Base-by-base conservation (phyloP, 2,888 invertebrate species). In the Ormyrus nitidulus region DNA sequence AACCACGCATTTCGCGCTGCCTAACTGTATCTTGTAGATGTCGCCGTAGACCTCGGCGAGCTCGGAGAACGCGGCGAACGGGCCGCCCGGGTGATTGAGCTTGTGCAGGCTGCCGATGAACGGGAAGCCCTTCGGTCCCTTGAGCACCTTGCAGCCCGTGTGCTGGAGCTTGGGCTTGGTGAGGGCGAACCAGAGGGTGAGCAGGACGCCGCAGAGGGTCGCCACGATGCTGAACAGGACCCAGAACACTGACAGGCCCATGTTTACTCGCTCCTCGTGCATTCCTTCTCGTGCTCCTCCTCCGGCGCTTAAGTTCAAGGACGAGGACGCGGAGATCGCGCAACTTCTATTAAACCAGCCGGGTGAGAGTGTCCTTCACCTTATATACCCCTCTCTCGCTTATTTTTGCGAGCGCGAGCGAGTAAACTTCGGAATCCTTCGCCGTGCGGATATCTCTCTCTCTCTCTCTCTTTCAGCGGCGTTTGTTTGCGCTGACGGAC, bases 61-160 rank as follows among this genome's bases (percentile, higher is more conserved):
- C n/a, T 92, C 93, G 0, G 94, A 94, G 84, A 96, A 95, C 3
- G 94, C 94, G 83, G 94, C 93, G 85, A 95, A 96, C 0, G 96
- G 95, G 71, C 93, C 93, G 84, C 92, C 91, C 80, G 93, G 91
- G 56, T 93, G 94, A 10, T 92, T 92, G 71, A 96, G 88, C 34
- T 94, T 92, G 87, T 95, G 94, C 82, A 96, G 91, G 88, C 94
- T 94, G 19, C 96, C 96, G 79, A 96, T 91, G 0, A 96, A 84
- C 0, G 96, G 96, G 82, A 92, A 85, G 91, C 92, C 81, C 53
- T 48, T 79, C 6, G 88, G 87, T 5, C 88, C 87, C 2, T 74
- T 81, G 9, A 86, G 81, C 34, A 34, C 34, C 34, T 68, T 64
- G 11, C 2, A 34, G 34, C 34, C 34, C 34, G 1, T 34, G 1